Percentiles rank a stretch among this genome's conserved stretches.
phyloP scores from a whole-genome alignment of 2,797 vertebrate genomes.

The Buceros bicornis region DNA sequence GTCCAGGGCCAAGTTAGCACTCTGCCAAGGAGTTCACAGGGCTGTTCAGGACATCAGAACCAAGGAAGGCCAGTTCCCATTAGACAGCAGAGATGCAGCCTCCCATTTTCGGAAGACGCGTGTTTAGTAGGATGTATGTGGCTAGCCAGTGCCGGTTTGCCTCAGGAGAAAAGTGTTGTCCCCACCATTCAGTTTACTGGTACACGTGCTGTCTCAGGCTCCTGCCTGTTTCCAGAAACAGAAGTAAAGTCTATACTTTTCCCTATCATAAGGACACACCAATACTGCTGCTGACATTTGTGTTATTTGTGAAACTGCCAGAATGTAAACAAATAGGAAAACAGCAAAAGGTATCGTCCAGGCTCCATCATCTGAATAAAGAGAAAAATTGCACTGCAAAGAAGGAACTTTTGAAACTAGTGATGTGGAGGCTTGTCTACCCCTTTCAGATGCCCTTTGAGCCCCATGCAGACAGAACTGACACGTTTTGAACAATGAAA shows the following conservation, averaged over 20 bases:
- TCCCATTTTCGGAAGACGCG: background rate
- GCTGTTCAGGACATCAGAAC: background rate
- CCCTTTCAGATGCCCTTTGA: background rate
- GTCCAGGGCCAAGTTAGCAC: background rate
- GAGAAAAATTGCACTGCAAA: conserved; percentile 10
- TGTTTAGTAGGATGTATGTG: background rate
- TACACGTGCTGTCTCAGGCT: background rate
- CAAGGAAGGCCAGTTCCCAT: background rate
- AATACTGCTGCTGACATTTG: background rate
- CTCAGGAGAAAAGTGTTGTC: background rate
- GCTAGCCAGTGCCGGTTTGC: background rate
- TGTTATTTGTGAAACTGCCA: conserved; percentile 15
- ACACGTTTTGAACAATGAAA: background rate
- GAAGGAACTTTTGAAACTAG: background rate
- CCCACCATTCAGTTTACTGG: background rate
- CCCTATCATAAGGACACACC: background rate
- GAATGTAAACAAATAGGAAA: conserved; percentile 51
- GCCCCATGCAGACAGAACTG: background rate
- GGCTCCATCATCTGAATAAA: conserved; percentile 13
- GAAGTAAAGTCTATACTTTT: conserved; percentile 13
- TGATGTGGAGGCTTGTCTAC: background rate
- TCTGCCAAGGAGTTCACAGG: background rate
- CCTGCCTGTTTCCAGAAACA: background rate
- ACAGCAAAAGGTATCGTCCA: conserved; percentile 55
- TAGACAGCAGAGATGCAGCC: background rate